Evolutionary conservation across 1,140 invertebrate genomes (phyloP), one percentile per base, ranked within the genome.

Genomic region (Drosophila ercepeae): DNA sequence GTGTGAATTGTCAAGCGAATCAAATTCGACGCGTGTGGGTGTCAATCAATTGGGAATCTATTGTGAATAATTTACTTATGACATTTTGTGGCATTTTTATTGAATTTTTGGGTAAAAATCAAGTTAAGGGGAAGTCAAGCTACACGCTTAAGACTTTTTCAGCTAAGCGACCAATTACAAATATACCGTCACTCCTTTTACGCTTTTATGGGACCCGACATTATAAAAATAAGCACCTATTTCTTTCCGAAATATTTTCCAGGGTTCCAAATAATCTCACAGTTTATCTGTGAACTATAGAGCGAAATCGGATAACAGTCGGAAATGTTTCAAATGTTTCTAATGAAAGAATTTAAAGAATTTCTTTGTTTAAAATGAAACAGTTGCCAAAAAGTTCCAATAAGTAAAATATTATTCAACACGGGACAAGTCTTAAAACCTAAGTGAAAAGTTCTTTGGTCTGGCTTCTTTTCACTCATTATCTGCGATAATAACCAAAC

Each of bases 1-100:
- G 44, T 72, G 78, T 64, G 73, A 39, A 39, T 70, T 75, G 58
- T 59, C 36, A 76, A 76, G 70, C 59, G 79, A 75, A 53, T 78
- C 74, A 64, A 83, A 67, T 48, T 64, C 79, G 76, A 81, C 81
- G 81, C 76, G 81, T 86, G 78, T 78, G 70, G 52, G 63, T 61
- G 82, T 86, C 81, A 86, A 86, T 88, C 81, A 86, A 88, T 60
- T 25, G 51, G 32, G 49, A 73, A 81, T 81, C 77, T 73, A 77
- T 81, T 74, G 72, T 86, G 82, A 69, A 86, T 88, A 88, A 77
- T 88, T 88, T 84, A 88, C 76, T 88, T 75, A 86, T 88, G 76
- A 81, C 81, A 53, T 79, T 73, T 49, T 46, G 42, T 76, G 71
- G 64, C 76, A 73, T 68, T 34, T 86, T 79, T 79, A 73, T 86